A percentile compares a stretch with the other conserved stretches of the same genome.
Conservation (phyloP, 2,113 vertebrate genomes). For the Crotalus tigris region DNA sequence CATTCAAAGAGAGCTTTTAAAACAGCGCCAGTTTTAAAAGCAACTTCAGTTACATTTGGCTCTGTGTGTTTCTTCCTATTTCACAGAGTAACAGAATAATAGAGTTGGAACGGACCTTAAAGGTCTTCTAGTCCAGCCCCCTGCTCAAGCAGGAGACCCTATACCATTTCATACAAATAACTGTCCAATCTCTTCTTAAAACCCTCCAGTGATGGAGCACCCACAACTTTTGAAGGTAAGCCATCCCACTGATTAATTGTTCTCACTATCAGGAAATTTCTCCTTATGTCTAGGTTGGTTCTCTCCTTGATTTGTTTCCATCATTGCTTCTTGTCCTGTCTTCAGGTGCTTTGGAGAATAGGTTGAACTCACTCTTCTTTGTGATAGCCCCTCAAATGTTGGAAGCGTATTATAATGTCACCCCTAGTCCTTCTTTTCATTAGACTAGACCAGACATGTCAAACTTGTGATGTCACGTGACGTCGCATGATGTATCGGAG, state of each 20-base stretch:
- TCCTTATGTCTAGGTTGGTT: neutral
- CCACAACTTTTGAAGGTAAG: too few relatives aligned
- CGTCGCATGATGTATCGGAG: too few relatives aligned
- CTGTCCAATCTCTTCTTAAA: too few relatives aligned
- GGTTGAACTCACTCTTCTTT: neutral
- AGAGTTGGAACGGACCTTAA: too few relatives aligned
- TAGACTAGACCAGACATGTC: neutral
- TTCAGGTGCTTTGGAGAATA: neutral
- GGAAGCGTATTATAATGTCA: neutral
- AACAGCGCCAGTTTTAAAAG: slow-evolving; percentile 32
- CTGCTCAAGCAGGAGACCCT: too few relatives aligned
- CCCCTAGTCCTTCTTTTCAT: neutral
- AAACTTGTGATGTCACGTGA: too few relatives aligned
- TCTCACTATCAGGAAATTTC: neutral
- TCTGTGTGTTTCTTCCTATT: too few relatives aligned
- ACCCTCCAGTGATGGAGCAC: too few relatives aligned
- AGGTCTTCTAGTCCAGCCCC: too few relatives aligned
- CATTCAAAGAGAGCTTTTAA: slow-evolving; percentile 62
- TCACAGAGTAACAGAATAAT: too few relatives aligned
- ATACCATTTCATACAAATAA: too few relatives aligned
- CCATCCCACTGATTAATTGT: too few relatives aligned
- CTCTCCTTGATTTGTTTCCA: neutral
- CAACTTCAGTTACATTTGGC: neutral
- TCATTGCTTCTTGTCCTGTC: neutral
- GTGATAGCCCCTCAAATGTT: neutral